phyloP scores from a whole-genome alignment of 1,140 invertebrate species.

The Ptiloglossa arizonensis region DNA sequence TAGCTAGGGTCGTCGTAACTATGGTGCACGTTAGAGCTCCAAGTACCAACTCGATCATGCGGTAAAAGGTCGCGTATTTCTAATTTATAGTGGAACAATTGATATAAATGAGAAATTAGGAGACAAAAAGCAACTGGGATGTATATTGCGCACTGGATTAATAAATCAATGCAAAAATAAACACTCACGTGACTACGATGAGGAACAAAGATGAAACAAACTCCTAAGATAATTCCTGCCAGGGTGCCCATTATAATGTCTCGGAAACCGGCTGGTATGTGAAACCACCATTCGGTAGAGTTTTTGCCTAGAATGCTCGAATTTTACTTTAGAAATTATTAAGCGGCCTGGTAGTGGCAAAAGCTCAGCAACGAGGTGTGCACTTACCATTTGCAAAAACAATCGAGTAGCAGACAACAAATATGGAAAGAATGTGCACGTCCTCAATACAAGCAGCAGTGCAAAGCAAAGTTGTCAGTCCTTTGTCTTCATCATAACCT shows the following conservation, averaged over 20 bases:
- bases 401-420: constrained; percentile 69
- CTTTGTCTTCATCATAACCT: constrained; percentile 79
- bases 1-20: constrained; percentile 60
- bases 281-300: constrained; percentile 70
- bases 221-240: constrained; percentile 67
- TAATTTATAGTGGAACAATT: constrained; percentile 17
- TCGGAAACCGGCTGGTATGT: constrained; percentile 69
- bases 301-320: constrained; percentile 42
- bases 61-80: constrained; percentile 71
- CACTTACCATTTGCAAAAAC: constrained; percentile 72
- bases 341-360: no score
- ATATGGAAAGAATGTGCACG: constrained; percentile 75
- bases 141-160: no score
- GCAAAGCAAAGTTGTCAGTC: constrained; percentile 72
- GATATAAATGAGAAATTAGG: not conserved
- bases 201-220: constrained; percentile 75
- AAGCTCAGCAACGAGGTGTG: not conserved
- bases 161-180: not conserved
- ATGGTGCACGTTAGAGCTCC: constrained; percentile 73
- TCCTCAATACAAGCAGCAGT: constrained; percentile 75
- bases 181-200: constrained; percentile 75
- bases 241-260: constrained; percentile 72
- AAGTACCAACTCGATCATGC: constrained; percentile 63
- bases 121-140: not conserved
- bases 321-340: not conserved